Base-by-base conservation (phyloP, 2,797 vertebrate species). In the Lycodopsis pacificus region DNA sequence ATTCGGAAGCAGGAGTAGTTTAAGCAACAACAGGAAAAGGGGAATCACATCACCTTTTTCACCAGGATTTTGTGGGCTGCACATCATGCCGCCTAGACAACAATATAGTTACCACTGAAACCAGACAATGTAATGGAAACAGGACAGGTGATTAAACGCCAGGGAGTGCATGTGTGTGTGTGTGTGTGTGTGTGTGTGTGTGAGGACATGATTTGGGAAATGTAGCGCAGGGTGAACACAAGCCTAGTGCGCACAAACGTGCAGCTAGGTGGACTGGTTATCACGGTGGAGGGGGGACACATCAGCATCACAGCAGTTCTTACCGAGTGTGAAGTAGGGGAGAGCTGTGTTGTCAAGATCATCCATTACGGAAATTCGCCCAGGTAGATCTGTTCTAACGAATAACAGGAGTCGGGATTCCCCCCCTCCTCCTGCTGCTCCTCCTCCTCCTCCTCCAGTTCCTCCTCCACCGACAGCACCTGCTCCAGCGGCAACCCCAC, bases 261-360 rank as follows among this genome's bases (percentile, higher is more conserved):
- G 71, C 71, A 53, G 59, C 38, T 36, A 44, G 63, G 30, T 14
- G 22, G 54, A 44, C n/a, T 65, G 77, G 66, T 56, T 57, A 42
- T 53, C 64, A 53, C 4, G 11, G 62, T 71, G 74, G 77, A 65
- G 61, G 69, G 56, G 44, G 65, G 51, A 38, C 46, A 72, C 49
- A 68, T 34, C 34, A 65, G 58, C 1, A 69, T 56, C 79, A 73
- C 74, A 84, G 85, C 74, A 76, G 82, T 78, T 76, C 89, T 97
- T 95, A 99, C 98, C 98, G 84, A 99, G 96, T 30, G 97, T 98
- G 95, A 99, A 99, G 97, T 97, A 99, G 69, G 98, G 98, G 86
- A 99, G 97, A 94, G 98, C 98, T 4, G 98, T 99, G 95, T 99
- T 99, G 95, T 99, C 97, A 90, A 99, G 96, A 94, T 99, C 98